A percentile compares a stretch with the other conserved stretches of the same genome.
Evolutionary conservation across 2,888 invertebrate species (phyloP).

Genomic region (Ischnus inquisitorius): DNA sequence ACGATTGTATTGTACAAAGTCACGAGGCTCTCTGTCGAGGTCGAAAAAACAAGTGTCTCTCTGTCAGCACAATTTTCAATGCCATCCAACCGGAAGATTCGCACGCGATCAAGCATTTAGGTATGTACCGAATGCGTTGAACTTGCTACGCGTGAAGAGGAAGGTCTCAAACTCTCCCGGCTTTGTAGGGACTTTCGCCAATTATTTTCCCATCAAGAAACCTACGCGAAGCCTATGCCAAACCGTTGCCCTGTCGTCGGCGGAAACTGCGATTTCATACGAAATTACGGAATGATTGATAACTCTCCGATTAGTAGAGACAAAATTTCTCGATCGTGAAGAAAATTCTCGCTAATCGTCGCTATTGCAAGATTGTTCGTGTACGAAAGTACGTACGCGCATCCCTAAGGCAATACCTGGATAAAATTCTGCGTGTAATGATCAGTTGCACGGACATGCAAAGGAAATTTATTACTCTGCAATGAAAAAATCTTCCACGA

Average conservation of each 20-base stretch:
- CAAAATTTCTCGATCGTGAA: slow-evolving; percentile 40
- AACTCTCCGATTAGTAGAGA: slow-evolving; percentile 9
- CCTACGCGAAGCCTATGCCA: slow-evolving; percentile 43
- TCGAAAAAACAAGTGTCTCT: slow-evolving; percentile 20
- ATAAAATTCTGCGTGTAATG: slow-evolving; percentile 13
- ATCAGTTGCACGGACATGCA: background rate
- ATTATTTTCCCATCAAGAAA: slow-evolving; percentile 71
- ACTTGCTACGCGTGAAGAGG: slow-evolving; percentile 48
- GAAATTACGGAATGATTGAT: slow-evolving; percentile 59
- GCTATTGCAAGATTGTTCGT: slow-evolving; percentile 11
- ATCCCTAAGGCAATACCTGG: background rate
- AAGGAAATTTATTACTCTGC: background rate
- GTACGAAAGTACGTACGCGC: background rate
- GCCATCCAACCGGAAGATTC: slow-evolving; percentile 23
- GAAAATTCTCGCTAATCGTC: slow-evolving; percentile 20
- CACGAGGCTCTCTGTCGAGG: background rate
- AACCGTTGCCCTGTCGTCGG: slow-evolving; percentile 38
- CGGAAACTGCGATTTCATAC: slow-evolving; percentile 38
- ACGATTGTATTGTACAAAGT: background rate
- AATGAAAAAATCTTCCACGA: background rate
- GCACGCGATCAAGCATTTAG: slow-evolving; percentile 67
- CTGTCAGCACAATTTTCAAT: slow-evolving; percentile 32
- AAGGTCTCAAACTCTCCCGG: slow-evolving; percentile 31
- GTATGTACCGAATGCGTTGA: slow-evolving; percentile 45
- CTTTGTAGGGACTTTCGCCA: slow-evolving; percentile 67